Conservation (phyloP, 2,888 invertebrate species). For the Phengaris alcon region DNA sequence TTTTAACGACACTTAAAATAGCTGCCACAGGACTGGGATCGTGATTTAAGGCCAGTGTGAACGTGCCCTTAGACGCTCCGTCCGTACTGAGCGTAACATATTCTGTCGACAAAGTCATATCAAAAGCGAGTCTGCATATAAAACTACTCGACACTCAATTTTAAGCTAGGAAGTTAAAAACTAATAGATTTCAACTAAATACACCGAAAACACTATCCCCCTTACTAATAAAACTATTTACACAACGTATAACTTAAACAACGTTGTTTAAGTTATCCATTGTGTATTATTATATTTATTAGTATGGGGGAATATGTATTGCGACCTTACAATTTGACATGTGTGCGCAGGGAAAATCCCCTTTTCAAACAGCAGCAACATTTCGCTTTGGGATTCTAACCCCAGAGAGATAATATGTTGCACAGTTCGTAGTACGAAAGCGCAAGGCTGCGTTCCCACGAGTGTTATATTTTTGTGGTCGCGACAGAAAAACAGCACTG, state of each 20-base stretch:
- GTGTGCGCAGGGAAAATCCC: background rate
- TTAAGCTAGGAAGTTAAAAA: constrained; percentile 28
- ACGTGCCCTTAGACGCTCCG: background rate
- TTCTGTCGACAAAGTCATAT: constrained; percentile 21
- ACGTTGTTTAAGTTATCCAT: too few relatives aligned
- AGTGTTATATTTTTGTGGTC: too few relatives aligned
- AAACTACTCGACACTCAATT: constrained; percentile 21
- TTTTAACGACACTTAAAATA: background rate
- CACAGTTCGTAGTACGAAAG: background rate
- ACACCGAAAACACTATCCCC: constrained; percentile 29
- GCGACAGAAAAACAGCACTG: too few relatives aligned
- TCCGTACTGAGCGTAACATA: constrained; percentile 1
- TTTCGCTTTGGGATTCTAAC: background rate
- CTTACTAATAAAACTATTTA: too few relatives aligned
- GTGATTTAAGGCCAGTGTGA: background rate
- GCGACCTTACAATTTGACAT: constrained; percentile 13
- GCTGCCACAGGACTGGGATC: background rate
- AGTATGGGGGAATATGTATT: background rate
- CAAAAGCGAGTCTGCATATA: constrained; percentile 10
- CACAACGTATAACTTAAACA: too few relatives aligned
- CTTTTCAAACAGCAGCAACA: background rate
- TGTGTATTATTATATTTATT: too few relatives aligned
- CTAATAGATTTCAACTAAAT: constrained; percentile 72
- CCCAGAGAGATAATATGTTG: background rate
- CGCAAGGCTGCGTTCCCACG: too few relatives aligned